A percentile compares a stretch with the other conserved stretches of the same genome.
Conservation (phyloP, 2,888 invertebrate genomes). For the Cryptops parisi region DNA sequence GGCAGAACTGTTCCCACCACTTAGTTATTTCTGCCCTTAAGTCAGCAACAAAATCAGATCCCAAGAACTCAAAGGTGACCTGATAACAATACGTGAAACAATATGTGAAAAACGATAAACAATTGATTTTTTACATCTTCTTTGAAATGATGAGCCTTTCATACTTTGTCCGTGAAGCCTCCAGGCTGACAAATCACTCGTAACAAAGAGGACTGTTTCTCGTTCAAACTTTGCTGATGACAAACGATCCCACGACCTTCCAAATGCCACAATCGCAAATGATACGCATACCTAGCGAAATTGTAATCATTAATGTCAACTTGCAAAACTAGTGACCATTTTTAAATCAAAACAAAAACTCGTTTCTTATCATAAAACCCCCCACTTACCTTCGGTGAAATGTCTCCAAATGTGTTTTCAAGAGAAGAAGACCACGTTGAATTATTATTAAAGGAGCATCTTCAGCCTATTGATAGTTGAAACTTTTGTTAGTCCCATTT, state of each 20-base stretch:
- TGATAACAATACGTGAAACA: too few species aligned
- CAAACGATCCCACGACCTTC: conserved; percentile 65
- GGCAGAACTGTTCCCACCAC: conserved; percentile 62
- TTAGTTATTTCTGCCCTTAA: conserved; percentile 85
- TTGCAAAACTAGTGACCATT: too few species aligned
- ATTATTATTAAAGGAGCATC: conserved; percentile 76
- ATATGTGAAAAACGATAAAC: background rate
- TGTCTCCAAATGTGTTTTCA: conserved; percentile 86
- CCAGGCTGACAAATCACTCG: conserved; percentile 75
- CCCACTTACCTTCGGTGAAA: conserved; percentile 62
- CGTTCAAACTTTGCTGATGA: conserved; percentile 50
- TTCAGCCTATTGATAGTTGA: conserved; percentile 36
- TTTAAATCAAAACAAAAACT: background rate
- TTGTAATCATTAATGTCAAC: conserved; percentile 14
- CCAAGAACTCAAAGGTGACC: conserved; percentile 62
- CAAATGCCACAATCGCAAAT: conserved; percentile 73
- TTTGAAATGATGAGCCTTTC: background rate
- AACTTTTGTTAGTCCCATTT: conserved; percentile 43
- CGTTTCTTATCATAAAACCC: background rate
- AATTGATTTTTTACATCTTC: background rate
- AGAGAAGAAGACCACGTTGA: conserved; percentile 68
- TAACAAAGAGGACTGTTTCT: conserved; percentile 48
- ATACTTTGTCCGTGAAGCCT: conserved; percentile 60
- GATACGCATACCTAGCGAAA: conserved; percentile 58
- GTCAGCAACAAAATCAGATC: conserved; percentile 80